phyloP scores from a whole-genome alignment of 2,888 invertebrate species.

The Coelopa pilipes region DNA sequence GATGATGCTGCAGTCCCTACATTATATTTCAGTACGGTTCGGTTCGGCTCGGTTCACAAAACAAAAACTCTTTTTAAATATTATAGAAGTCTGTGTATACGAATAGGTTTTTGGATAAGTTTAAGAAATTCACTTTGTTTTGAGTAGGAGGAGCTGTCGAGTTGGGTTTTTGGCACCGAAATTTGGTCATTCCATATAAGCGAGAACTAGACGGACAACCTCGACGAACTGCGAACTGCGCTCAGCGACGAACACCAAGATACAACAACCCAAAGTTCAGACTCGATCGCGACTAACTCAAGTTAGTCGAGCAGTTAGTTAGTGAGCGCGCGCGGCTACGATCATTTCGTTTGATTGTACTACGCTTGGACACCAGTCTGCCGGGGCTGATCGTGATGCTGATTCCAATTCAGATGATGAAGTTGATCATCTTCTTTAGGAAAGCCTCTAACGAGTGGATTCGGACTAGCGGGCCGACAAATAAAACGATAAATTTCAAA shows the following conservation, averaged over 20 bases:
- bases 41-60: too few species aligned
- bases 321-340: background rate
- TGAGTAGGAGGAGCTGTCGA: conserved; percentile 17
- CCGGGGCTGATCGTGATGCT: conserved; percentile 20
- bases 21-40: too few species aligned
- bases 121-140: conserved; percentile 6
- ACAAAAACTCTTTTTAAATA: background rate
- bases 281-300: conserved; percentile 34
- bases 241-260: conserved; percentile 35
- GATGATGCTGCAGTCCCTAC: too few species aligned
- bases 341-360: background rate
- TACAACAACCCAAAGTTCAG: conserved; percentile 33
- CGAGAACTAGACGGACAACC: background rate
- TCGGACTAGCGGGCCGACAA: conserved; percentile 5
- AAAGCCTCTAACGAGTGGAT: background rate
- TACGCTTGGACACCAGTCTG: background rate
- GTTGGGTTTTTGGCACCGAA: conserved; percentile 1
- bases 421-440: background rate
- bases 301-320: conserved; percentile 30
- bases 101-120: background rate
- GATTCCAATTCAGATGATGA: conserved; percentile 2
- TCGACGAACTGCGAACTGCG: conserved; percentile 27
- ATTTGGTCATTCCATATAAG: background rate
- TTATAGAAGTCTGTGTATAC: background rate
- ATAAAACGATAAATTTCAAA: background rate